phyloP scores from a whole-genome alignment of 1,140 invertebrate species.

The Triops longicaudatus region DNA sequence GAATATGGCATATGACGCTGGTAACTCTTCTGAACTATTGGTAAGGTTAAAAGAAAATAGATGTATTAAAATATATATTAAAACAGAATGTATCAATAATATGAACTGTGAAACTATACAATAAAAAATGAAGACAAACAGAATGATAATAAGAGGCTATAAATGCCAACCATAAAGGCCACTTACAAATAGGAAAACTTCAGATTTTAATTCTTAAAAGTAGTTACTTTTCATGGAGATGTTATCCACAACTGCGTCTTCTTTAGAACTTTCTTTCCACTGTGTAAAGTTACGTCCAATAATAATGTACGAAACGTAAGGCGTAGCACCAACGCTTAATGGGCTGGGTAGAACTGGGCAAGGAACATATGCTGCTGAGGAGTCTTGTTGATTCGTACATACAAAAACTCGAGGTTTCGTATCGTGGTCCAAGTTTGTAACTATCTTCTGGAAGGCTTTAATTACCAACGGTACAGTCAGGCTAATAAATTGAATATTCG shows the following conservation, averaged over 20 bases:
- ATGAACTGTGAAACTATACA: too few species aligned
- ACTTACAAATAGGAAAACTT: conserved; percentile 30
- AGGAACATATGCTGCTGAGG: conserved; percentile 3
- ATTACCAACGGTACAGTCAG: conserved; percentile 21
- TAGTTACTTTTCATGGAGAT: conserved; percentile 15
- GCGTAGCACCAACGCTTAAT: background rate
- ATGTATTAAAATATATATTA: background rate
- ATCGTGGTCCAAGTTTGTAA: conserved; percentile 36
- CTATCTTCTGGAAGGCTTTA: conserved; percentile 24
- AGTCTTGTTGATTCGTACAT: conserved; percentile 6
- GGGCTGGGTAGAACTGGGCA: background rate
- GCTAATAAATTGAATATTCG: background rate
- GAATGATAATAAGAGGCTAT: too few species aligned
- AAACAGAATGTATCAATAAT: too few species aligned
- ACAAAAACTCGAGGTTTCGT: conserved; percentile 32
- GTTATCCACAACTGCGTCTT: background rate
- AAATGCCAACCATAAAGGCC: too few species aligned
- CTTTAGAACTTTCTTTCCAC: conserved; percentile 43
- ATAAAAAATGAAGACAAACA: too few species aligned
- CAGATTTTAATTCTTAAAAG: background rate
- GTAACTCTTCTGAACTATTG: conserved; percentile 48
- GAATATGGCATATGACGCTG: conserved; percentile 50
- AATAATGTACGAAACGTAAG: conserved; percentile 42
- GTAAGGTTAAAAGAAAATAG: too few species aligned
- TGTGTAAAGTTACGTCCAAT: conserved; percentile 55